Percentiles rank a stretch among this genome's conserved stretches.
Evolutionary conservation across 2,888 invertebrate species (phyloP).

Genomic region (Megastigmus dorsalis): DNA sequence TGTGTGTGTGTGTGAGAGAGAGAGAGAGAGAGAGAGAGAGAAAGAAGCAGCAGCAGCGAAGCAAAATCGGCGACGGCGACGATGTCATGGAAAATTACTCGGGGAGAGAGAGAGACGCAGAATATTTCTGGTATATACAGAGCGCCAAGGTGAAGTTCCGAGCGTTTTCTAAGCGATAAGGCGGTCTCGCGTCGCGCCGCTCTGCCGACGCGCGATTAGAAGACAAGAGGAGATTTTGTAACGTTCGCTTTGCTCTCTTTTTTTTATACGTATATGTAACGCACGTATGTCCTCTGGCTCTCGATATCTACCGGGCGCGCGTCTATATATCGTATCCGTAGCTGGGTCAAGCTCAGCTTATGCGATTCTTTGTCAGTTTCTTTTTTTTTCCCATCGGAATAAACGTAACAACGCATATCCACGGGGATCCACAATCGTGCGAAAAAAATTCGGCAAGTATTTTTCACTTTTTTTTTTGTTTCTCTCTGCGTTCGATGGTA

Average conservation of each 20-base stretch:
- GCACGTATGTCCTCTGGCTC: no score
- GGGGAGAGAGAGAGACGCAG: not conserved
- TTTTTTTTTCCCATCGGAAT: not conserved
- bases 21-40: not conserved
- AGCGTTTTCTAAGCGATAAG: conserved; percentile 52
- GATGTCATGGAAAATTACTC: conserved; percentile 3
- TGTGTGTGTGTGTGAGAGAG: no score
- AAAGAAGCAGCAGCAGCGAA: not conserved
- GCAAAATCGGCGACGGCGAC: not conserved
- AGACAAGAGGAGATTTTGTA: conserved; percentile 42
- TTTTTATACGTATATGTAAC: not conserved
- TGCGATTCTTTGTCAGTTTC: not conserved
- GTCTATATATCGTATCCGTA: no score
- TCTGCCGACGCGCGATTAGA: conserved; percentile 39
- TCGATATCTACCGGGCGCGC: no score
- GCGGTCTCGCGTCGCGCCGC: conserved; percentile 19
- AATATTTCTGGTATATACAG: not conserved
- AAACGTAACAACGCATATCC: not conserved
- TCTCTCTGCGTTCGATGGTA: no score
- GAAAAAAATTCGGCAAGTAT: no score
- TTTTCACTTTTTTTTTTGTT: no score
- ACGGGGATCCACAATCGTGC: no score
- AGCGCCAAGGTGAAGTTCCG: conserved; percentile 42
- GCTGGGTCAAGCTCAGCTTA: conserved; percentile 22
- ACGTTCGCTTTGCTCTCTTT: not conserved